Evolutionary conservation across 2,888 invertebrate genomes (phyloP).

Genomic region (Chymomyza fuscimana): DNA sequence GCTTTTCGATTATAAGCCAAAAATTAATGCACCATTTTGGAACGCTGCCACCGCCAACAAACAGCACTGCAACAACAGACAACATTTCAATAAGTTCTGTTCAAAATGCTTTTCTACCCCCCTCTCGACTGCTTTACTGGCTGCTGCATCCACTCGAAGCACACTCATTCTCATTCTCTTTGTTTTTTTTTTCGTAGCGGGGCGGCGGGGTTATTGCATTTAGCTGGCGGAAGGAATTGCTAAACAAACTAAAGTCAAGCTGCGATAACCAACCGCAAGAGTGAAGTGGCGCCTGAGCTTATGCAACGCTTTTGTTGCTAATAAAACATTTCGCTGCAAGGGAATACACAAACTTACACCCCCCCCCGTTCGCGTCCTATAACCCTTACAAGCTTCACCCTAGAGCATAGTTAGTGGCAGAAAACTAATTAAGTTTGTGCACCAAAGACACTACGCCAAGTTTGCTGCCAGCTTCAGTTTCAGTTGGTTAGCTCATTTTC

Average conservation of each 20-base stretch:
- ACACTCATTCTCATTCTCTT: background rate
- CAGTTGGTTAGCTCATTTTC: constrained; percentile 27
- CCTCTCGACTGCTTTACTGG: too few species aligned
- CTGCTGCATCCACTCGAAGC: too few species aligned
- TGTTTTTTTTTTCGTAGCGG: background rate
- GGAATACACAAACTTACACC: background rate
- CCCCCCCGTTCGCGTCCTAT: background rate
- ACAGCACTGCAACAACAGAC: background rate
- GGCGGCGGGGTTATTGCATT: background rate
- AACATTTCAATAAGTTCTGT: constrained; percentile 35
- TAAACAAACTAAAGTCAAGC: constrained; percentile 9
- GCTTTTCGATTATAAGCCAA: constrained; percentile 21
- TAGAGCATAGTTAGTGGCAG: constrained; percentile 28
- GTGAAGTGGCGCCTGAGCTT: constrained; percentile 27
- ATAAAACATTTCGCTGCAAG: constrained; percentile 25
- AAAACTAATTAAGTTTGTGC: constrained; percentile 59
- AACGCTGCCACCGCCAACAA: background rate
- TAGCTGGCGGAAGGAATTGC: constrained; percentile 13
- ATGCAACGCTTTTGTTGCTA: constrained; percentile 40
- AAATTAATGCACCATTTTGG: constrained; percentile 51
- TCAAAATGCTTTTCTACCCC: constrained; percentile 4
- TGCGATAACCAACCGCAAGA: background rate
- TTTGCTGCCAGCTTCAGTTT: constrained; percentile 3
- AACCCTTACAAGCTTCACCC: background rate
- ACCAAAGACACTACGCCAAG: constrained; percentile 45